Evolutionary conservation across 2,113 vertebrate species (phyloP), one percentile per base, ranked within the genome.

Genomic region (Microcebus ravelobensis): DNA sequence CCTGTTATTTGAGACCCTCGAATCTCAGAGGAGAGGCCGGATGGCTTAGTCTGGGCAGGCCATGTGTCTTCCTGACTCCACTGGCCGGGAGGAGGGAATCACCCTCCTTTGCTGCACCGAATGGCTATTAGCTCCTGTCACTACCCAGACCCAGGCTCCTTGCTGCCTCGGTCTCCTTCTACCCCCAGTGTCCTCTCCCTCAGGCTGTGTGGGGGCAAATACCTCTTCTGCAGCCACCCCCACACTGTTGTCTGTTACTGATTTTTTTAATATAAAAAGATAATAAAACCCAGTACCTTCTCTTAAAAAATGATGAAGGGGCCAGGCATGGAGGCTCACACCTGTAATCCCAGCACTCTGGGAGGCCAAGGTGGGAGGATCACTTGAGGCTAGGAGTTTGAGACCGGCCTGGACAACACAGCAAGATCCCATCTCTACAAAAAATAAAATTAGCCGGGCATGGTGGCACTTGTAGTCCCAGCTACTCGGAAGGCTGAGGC

Each of bases 231-330:
- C 96, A 98, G 97, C 95, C 96, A 97, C 97, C 93, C 94, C 90
- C 73, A 63, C 79, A 52, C 39, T 91, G 96, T 98, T 84, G 98
- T 98, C 98, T 98, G 98, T 98, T 98, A 98, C 92, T 96, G 91
- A 90, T 67, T n/a, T 65, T 94, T 79, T 83, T 74, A 88, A 39
- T 15, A 97, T 97, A 97, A 97, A 94, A 98, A 81, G 82, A 77
- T 83, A 94, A 98, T 98, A 98, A 98, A 99, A 98, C 87, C 74
- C 94, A 97, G 82, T 98, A 98, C 98, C 98, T 99, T 98, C 94
- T 98, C 98, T 71, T 71, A 6, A 23, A 23, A 71, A 71, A 71
- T 7, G 39, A 71, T 25, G 21, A 71, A 71, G 15, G 14, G 18
- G 6, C 55, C 55, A 21, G 55, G 55, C 20, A 2, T 8, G 55